Base-by-base conservation (phyloP, 1,140 invertebrate species). In the Theocolax elegans region DNA sequence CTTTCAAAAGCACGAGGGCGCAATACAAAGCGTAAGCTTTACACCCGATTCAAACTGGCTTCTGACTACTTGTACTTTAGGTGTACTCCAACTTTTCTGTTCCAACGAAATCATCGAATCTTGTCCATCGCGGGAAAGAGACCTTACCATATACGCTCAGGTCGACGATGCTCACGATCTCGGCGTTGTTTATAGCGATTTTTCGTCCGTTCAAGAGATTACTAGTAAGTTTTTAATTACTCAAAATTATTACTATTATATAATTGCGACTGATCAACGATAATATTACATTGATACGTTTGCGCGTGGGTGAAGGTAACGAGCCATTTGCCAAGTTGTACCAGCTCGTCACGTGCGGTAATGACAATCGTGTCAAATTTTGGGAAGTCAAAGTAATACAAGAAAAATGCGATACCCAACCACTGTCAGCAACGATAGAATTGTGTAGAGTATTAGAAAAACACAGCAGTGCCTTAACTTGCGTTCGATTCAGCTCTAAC, bases 91-190 rank as follows among this genome's bases (percentile, higher is more conserved):
- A 58, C 80, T 93, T 6, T 94, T 92, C 88, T 88, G 89, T 75
- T 86, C 88, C 21, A 74, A 77, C 53, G 83, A 82, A 68, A 74
- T 83, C 27, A 75, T 77, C 13, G 85, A 87, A 53, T 72, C 86
- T 3, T 81, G 84, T 46, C 76, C 86, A 46, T 85, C 84, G 2
- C 83, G 82, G 15, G 79, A 81, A 53, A 82, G 85, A 17, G 74
- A 81, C 0, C 53, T 78, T 3, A 79, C 75, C 35, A 66, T 76
- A 10, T 81, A 84, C 21, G 75, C 83, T 27, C 82, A 82, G 42
- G 84, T 87, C 10, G 87, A 90, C 60, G 91, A 92, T 80, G 91
- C 90, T 72, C 92, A 94, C 79, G 93, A 94, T 80, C 82, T 94
- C 60, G 92, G 92, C 9, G 89, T 94, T 3, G 86, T 91, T 19